phyloP scores from a whole-genome alignment of 2,113 vertebrate species.

The Excalfactoria chinensis region DNA sequence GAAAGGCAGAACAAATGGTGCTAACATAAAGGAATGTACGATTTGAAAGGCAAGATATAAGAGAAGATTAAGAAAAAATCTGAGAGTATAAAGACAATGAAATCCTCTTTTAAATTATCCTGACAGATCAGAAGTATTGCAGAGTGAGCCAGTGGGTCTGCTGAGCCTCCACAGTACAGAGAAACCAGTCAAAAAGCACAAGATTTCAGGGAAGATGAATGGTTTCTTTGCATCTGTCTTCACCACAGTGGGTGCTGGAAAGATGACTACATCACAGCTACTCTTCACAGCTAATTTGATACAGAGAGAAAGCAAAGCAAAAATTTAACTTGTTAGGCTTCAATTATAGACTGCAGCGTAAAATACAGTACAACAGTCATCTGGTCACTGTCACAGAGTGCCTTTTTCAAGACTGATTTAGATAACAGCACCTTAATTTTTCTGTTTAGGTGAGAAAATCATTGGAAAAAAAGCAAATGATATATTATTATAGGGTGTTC shows the following conservation, averaged over 20 bases:
- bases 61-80: not conserved
- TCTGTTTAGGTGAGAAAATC: not conserved
- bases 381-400: not conserved
- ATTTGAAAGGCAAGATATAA: not conserved
- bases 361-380: not conserved
- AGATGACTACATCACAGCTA: conserved; percentile 28
- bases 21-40: not conserved
- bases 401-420: not conserved
- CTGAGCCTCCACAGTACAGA: not conserved
- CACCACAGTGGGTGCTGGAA: conserved; percentile 9
- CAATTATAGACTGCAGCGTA: not conserved
- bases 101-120: not conserved
- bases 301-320: conserved; percentile 59
- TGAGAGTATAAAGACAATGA: not conserved
- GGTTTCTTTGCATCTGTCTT: conserved; percentile 34
- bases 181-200: not conserved
- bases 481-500: not conserved
- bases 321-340: not conserved
- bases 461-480: not conserved
- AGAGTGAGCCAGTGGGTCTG: not conserved
- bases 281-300: conserved; percentile 31
- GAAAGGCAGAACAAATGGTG: not conserved
- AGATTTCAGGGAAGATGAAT: not conserved
- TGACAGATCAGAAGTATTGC: not conserved
- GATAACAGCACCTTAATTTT: not conserved